phyloP scores from a whole-genome alignment of 2,113 vertebrate species.

The Struthidea cinerea region DNA sequence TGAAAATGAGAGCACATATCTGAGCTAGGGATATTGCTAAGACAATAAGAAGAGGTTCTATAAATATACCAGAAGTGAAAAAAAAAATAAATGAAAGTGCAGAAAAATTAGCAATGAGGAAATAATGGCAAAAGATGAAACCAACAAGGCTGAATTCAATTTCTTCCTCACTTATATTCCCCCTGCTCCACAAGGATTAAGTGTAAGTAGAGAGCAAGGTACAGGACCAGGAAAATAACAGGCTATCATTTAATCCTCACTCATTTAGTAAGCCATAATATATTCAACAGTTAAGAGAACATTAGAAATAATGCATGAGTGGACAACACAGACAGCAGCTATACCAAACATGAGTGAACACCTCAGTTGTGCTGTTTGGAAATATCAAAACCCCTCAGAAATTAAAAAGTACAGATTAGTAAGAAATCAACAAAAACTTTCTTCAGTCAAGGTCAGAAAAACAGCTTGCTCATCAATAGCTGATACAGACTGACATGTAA shows the following conservation, averaged over 20 bases:
- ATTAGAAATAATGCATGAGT: conserved; percentile 9
- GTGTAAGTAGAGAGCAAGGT: neutral
- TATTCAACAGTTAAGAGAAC: conserved; percentile 20
- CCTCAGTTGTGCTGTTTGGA: neutral
- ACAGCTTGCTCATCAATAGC: neutral
- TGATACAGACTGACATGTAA: neutral
- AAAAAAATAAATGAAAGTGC: neutral
- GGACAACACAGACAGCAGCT: neutral
- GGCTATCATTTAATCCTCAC: neutral
- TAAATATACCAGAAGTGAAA: neutral
- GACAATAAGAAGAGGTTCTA: neutral
- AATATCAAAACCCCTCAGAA: neutral
- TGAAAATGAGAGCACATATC: neutral
- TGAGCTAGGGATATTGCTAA: neutral
- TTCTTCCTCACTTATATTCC: neutral
- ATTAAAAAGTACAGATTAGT: neutral
- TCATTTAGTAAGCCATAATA: conserved; percentile 12
- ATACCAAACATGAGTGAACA: neutral
- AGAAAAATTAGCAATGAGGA: neutral
- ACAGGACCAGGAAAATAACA: neutral
- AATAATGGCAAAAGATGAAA: neutral
- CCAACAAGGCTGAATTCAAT: neutral
- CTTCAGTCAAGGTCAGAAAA: neutral
- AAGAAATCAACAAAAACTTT: neutral
- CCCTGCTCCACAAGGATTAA: neutral